phyloP scores from a whole-genome alignment of 1,140 invertebrate genomes.

The Luehdorfia chinensis region DNA sequence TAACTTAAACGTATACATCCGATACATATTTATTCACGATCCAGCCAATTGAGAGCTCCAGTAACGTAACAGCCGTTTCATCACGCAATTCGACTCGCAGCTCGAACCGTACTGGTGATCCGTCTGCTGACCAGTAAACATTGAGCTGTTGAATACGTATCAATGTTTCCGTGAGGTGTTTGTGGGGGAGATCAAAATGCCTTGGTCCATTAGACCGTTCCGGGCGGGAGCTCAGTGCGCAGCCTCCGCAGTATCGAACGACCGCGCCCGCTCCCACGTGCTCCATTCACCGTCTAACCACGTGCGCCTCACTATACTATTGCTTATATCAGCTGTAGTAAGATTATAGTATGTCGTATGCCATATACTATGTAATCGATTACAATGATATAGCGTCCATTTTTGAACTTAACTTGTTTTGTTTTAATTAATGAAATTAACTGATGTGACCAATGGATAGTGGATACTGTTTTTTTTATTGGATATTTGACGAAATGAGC shows the following conservation, averaged over 20 bases:
- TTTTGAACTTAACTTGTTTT: background rate
- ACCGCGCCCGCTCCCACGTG: constrained; percentile 66
- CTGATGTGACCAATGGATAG: background rate
- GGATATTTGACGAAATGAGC: too few species aligned
- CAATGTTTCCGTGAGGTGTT: background rate
- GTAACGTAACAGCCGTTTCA: background rate
- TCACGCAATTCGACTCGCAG: background rate
- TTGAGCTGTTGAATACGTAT: background rate
- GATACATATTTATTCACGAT: constrained; percentile 11
- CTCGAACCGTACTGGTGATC: background rate
- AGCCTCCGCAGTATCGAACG: constrained; percentile 71
- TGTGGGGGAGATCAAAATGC: constrained; percentile 18
- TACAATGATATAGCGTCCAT: too few species aligned
- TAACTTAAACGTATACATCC: constrained; percentile 4
- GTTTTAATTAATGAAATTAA: background rate
- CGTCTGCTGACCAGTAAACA: background rate
- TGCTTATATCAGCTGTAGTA: constrained; percentile 12
- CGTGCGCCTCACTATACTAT: constrained; percentile 34
- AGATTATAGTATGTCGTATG: constrained; percentile 2
- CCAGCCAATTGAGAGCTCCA: background rate
- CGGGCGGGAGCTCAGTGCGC: constrained; percentile 57
- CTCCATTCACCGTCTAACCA: constrained; percentile 61
- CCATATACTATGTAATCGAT: too few species aligned
- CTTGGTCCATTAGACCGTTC: constrained; percentile 31
- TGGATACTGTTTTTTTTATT: background rate